phyloP scores from a whole-genome alignment of 2,113 vertebrate species.

The Melanocharis versteri region DNA sequence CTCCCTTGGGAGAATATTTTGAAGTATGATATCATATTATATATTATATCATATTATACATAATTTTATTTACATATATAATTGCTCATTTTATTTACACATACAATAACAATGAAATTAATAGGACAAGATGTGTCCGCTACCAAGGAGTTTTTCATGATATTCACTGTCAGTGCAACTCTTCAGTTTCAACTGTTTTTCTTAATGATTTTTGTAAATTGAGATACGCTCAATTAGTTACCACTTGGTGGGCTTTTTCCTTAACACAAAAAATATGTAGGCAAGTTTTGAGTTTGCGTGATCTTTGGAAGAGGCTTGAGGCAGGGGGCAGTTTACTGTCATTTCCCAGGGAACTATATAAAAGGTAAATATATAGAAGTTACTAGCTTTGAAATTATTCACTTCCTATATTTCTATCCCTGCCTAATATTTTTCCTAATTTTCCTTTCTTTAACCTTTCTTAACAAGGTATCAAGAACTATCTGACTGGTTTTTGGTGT shows the following conservation, averaged over 20 bases:
- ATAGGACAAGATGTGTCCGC: not conserved
- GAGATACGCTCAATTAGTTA: not conserved
- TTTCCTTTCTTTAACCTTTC: not conserved
- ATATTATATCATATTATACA: too few relatives aligned
- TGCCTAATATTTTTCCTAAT: not conserved
- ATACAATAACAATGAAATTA: not conserved
- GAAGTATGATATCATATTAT: too few relatives aligned
- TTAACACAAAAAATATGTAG: not conserved
- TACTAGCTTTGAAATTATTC: not conserved
- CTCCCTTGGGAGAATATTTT: not conserved
- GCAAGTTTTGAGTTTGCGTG: not conserved
- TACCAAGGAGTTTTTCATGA: not conserved
- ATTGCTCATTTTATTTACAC: not conserved
- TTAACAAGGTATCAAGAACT: not conserved
- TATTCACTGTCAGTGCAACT: not conserved
- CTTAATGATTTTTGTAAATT: not conserved
- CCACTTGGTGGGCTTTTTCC: not conserved
- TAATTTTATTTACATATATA: not conserved
- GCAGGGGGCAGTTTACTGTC: not conserved
- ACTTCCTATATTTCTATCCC: not conserved
- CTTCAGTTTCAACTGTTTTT: not conserved
- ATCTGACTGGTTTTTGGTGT: not conserved
- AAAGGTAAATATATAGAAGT: not conserved
- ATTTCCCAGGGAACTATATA: not conserved
- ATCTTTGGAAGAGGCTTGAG: not conserved